These are phyloP conservation scores for Sericinus montela DNA, from an alignment of 2,888 invertebrate species.

Conservation along the genomic window DNA sequence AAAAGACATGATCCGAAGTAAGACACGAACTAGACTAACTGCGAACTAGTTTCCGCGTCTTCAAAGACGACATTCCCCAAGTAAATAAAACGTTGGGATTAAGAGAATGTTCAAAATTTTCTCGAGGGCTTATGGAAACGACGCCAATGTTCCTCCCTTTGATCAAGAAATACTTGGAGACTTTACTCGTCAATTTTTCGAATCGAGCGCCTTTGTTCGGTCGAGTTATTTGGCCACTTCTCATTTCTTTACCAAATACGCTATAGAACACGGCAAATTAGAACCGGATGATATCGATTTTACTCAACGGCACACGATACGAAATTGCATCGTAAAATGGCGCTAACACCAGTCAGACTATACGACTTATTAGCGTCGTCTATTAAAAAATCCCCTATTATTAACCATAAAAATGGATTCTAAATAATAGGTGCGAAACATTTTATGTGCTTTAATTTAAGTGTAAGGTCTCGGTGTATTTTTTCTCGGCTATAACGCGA, in stretches of 20 bases:
- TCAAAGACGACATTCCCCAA: slow-evolving; percentile 66
- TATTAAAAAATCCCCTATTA: slow-evolving; percentile 16
- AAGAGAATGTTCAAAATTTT: slow-evolving; percentile 39
- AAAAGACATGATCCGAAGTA: slow-evolving; percentile 44
- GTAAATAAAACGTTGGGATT: slow-evolving; percentile 59
- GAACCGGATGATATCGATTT: slow-evolving; percentile 28
- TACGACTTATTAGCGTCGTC: slow-evolving; percentile 36
- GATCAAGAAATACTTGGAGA: slow-evolving; percentile 55
- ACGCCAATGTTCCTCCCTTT: slow-evolving; percentile 47
- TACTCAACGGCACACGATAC: background rate
- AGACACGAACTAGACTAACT: slow-evolving; percentile 48
- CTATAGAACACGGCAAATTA: slow-evolving; percentile 32
- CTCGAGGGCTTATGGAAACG: slow-evolving; percentile 36
- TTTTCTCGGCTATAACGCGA: slow-evolving; percentile 54
- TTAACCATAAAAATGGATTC: slow-evolving; percentile 13
- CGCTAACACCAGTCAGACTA: slow-evolving; percentile 28
- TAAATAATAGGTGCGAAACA: slow-evolving; percentile 28
- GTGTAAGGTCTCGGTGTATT: slow-evolving; percentile 51
- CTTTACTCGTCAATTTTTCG: slow-evolving; percentile 48
- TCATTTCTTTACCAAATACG: slow-evolving; percentile 40
- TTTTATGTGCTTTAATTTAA: slow-evolving; percentile 45
- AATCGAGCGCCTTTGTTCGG: slow-evolving; percentile 46
- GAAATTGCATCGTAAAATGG: slow-evolving; percentile 35
- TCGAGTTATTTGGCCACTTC: slow-evolving; percentile 46
- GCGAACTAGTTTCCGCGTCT: slow-evolving; percentile 66